Evolutionary conservation across 2,888 invertebrate genomes (phyloP).

Genomic region (Parochlus steinenii): DNA sequence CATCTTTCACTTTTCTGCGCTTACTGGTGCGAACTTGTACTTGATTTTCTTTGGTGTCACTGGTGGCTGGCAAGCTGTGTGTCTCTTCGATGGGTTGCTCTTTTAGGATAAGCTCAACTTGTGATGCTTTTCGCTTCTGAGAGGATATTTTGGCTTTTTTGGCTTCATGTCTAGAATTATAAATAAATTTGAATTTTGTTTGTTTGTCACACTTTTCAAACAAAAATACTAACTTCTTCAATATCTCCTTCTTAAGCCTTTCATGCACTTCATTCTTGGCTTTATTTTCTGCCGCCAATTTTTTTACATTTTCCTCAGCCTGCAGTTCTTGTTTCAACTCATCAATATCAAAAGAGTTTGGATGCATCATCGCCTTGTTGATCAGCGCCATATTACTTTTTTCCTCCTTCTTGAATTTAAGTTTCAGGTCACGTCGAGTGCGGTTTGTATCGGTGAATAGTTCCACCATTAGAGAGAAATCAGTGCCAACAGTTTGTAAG

Average conservation of each 20-base stretch:
- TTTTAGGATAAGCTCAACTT: no score
- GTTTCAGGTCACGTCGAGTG: slow-evolving; percentile 64
- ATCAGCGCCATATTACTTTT: slow-evolving; percentile 51
- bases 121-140: slow-evolving; percentile 5
- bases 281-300: slow-evolving; percentile 5
- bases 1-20: background rate
- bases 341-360: slow-evolving; percentile 49
- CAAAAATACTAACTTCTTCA: slow-evolving; percentile 7
- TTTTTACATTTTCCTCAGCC: slow-evolving; percentile 26
- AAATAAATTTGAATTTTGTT: slow-evolving; percentile 8
- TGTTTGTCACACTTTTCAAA: background rate
- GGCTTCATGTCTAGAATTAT: no score
- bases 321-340: slow-evolving; percentile 39
- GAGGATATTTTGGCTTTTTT: no score
- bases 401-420: slow-evolving; percentile 90
- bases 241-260: slow-evolving; percentile 8
- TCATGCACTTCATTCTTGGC: slow-evolving; percentile 9
- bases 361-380: slow-evolving; percentile 56
- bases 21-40: no score
- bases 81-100: no score
- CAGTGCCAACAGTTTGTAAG: slow-evolving; percentile 76
- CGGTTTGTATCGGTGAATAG: slow-evolving; percentile 70
- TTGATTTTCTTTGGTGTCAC: background rate
- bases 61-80: no score
- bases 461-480: slow-evolving; percentile 77